Base-by-base conservation (phyloP, 2,113 vertebrate genomes). In the Thamnaconus septentrionalis region DNA sequence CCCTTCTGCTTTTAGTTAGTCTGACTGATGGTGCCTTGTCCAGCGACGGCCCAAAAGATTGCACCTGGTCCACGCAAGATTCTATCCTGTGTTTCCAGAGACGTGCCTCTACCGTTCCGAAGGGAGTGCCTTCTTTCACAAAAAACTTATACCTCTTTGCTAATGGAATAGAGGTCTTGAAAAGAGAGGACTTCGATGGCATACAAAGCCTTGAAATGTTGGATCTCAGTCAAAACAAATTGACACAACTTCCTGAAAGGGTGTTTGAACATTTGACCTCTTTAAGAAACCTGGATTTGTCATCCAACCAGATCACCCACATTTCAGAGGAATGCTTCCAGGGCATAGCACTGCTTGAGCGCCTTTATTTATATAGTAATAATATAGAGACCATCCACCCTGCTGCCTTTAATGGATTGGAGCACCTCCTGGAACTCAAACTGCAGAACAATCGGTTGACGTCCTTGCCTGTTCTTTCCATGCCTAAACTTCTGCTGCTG, bases 151-250 rank as follows among this genome's bases (percentile, higher is more conserved):
- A 94, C 0, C 65, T 97, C 58, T 99, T 98, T 53, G 85, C 93
- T 76, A 98, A 98, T 0, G 93, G 93, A 69, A 98, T 99, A 76
- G 92, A 93, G 0, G 78, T 76, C 0, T 83, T 99, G 6, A 80
- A 79, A 0, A 56, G 75, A 4, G 89, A 92, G 76, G 94, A 95
- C 74, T 98, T 99, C 64, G 61, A 76, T 0, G 87, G 90, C 3
- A 82, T 98, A 57, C 82, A 84, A 0, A 86, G 88, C 56, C 87
- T 99, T 51, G 94, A 95, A 81, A 94, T 97, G 83, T 66, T 99
- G 59, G 97, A 99, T 76, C 89, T 99, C 64, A 98, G 97, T 0
- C 97, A 98, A 87, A 99, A 99, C 83, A 91, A 94, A 69, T 79
- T 99, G 64, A 85, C 91, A 3, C 85, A 89, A 78, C 91, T 99